phyloP scores from a whole-genome alignment of 2,797 vertebrate genomes.

The Vultur gryphus region DNA sequence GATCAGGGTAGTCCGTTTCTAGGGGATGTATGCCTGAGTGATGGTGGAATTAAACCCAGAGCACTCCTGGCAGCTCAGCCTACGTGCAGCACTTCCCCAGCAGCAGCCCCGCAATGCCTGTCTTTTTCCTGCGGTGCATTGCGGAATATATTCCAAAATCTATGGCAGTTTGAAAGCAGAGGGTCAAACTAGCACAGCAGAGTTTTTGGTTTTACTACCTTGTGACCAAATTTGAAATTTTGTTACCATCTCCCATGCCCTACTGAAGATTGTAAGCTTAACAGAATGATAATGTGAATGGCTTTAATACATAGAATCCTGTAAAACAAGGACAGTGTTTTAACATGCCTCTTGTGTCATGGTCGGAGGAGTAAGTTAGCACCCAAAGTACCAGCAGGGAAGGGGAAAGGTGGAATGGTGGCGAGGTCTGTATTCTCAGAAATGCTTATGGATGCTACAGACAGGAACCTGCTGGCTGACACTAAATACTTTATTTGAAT shows the following conservation, averaged over 20 bases:
- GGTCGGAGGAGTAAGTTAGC: neutral
- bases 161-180: neutral
- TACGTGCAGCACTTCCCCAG: neutral
- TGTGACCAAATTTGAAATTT: neutral
- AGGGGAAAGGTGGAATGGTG: neutral
- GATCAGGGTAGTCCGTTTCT: neutral
- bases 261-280: neutral
- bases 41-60: neutral
- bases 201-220: neutral
- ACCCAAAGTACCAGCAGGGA: neutral
- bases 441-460: neutral
- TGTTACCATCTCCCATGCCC: neutral
- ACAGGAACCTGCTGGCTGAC: neutral
- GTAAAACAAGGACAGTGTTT: neutral
- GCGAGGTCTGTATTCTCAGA: neutral
- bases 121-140: neutral
- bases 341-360: neutral
- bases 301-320: neutral
- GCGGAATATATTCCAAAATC: neutral
- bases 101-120: fast-evolving
- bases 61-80: neutral
- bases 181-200: neutral
- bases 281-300: neutral
- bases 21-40: fast-evolving
- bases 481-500: neutral